Base-by-base conservation (phyloP, 2,113 vertebrate genomes). In the Thinocorus orbignyianus region DNA sequence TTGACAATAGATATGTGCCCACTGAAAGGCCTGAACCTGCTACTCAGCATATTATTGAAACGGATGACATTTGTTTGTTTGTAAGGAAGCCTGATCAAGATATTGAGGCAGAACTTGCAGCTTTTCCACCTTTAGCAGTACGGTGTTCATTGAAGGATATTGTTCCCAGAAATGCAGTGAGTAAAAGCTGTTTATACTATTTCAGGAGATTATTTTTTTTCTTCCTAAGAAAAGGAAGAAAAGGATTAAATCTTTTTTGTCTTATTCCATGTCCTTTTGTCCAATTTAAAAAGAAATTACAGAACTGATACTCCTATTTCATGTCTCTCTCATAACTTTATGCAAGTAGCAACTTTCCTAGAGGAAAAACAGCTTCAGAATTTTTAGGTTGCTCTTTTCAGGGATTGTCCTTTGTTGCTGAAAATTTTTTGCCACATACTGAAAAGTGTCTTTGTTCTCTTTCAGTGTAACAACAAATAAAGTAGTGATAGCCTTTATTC, bases 61-160 rank as follows among this genome's bases (percentile, higher is more conserved):
- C 95, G 31, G 84, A 90, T 85, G 96, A 98, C 69, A 71, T 98
- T 17, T 93, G 90, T 81, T 93, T 94, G 19, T 95, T 97, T 84
- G 33, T 99, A 81, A 98, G 98, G 94, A 99, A 98, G 86, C 94
- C 98, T 76, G 88, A 97, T 65, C 46, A 74, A 15, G 23, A 10
- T 12, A 82, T 91, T 52, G 96, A 98, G 44, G 51, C 60, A 58
- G 96, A 98, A 25, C 90, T 99, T 82, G 68, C 85, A 58, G 60
- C 66, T 13, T 68, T 98, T 96, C 95, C 96, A 88, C 98, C 98
- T 52, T 98, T 98, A 96, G 99, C 99, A 44, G 68, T 99, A 44
- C 97, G 37, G 58, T 99, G 99, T 92, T 98, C 99, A 15, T 72
- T 99, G 68, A 99, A 99, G 92, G 98, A 98, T 96, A 94, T 99